Evolutionary conservation across 1,140 invertebrate genomes (phyloP).

Genomic region (Geopemphigus sp.): DNA sequence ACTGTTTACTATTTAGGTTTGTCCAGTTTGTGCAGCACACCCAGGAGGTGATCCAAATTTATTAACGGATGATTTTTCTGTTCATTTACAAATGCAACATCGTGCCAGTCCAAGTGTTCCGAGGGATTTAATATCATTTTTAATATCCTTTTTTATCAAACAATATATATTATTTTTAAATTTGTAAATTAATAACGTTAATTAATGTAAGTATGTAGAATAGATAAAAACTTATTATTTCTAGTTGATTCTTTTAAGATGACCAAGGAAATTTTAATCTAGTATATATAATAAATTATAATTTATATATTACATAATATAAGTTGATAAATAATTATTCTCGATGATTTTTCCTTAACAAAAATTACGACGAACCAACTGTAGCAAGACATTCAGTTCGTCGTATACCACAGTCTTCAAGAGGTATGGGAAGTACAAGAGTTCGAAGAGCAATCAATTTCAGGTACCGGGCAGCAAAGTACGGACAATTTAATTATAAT

Average conservation of each 20-base stretch:
- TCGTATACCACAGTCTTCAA: constrained; percentile 77
- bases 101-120: constrained; percentile 66
- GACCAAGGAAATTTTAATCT: too few species aligned
- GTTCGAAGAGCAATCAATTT: constrained; percentile 81
- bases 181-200: too few species aligned
- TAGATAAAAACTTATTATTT: too few species aligned
- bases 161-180: too few species aligned
- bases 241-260: too few species aligned
- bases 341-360: constrained; percentile 54
- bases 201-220: too few species aligned
- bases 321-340: too few species aligned
- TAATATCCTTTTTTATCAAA: constrained; percentile 54
- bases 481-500: constrained; percentile 50
- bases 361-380: constrained; percentile 72
- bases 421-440: constrained; percentile 66
- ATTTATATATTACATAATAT: too few species aligned
- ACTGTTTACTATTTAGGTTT: constrained; percentile 64
- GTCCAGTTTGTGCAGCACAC: constrained; percentile 92
- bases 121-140: constrained; percentile 81
- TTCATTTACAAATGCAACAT: constrained; percentile 93
- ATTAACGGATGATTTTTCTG: constrained; percentile 95
- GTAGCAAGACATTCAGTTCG: constrained; percentile 77
- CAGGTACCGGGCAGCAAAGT: constrained; percentile 58
- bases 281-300: too few species aligned
- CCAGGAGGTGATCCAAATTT: constrained; percentile 96